These are phyloP conservation scores for Takifugu bimaculatus DNA, from an alignment of 2,113 vertebrate species.

Conservation along the genomic window DNA sequence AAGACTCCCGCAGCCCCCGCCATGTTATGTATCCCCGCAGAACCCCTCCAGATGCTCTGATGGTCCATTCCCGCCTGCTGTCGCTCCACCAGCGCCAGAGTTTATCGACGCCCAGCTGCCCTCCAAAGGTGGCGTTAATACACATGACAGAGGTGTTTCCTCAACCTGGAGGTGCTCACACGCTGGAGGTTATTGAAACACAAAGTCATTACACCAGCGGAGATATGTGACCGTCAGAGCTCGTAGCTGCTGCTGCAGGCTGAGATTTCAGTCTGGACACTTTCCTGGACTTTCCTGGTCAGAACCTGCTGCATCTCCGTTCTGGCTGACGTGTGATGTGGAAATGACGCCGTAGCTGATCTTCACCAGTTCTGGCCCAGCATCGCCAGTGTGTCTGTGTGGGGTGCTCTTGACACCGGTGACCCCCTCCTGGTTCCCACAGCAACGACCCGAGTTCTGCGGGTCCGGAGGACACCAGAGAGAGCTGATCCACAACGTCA, in stretches of 20 bases:
- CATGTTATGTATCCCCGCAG: slow-evolving; percentile 64
- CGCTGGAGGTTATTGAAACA: slow-evolving; percentile 57
- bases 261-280: too few relatives aligned
- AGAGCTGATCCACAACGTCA: too few relatives aligned
- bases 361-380: not conserved
- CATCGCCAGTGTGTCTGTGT: too few relatives aligned
- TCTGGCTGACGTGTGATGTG: too few relatives aligned
- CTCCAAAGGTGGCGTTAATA: slow-evolving; percentile 67
- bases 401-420: too few relatives aligned
- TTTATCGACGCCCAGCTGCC: slow-evolving; percentile 4
- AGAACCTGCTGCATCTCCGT: too few relatives aligned
- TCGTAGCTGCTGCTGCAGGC: too few relatives aligned
- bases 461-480: too few relatives aligned
- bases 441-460: too few relatives aligned
- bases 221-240: slow-evolving; percentile 26
- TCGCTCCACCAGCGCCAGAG: slow-evolving; percentile 1
- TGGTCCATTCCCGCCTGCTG: slow-evolving; percentile 60
- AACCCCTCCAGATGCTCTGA: slow-evolving; percentile 62
- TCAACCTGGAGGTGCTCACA: slow-evolving; percentile 61
- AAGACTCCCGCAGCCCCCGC: slow-evolving; percentile 51
- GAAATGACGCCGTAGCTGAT: not conserved
- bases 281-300: too few relatives aligned
- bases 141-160: slow-evolving; percentile 54
- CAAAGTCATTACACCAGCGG: slow-evolving; percentile 58
- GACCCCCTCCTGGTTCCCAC: too few relatives aligned